Conservation (phyloP, 2,888 invertebrate genomes). For the Aspidiotus destructor region DNA sequence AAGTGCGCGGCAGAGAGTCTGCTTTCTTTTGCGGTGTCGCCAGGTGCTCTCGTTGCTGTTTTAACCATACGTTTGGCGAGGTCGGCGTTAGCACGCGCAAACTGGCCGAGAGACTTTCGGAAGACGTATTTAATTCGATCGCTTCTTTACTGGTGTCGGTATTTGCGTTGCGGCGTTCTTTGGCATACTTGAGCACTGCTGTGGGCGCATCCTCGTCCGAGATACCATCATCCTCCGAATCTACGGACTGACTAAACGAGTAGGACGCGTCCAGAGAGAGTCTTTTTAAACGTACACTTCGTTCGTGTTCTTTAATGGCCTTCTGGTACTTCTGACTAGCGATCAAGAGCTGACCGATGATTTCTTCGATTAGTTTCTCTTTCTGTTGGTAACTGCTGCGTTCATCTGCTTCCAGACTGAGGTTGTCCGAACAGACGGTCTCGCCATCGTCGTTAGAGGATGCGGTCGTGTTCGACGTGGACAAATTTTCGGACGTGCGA, state of each 20-base stretch:
- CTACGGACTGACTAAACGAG: neutral
- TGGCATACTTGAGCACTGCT: slow-evolving; percentile 33
- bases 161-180: neutral
- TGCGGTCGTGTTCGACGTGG: slow-evolving; percentile 5
- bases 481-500: slow-evolving; percentile 12
- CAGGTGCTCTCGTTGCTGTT: slow-evolving; percentile 59
- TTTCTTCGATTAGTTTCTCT: slow-evolving; percentile 59
- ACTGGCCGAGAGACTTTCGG: slow-evolving; percentile 23
- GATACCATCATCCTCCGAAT: neutral
- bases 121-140: slow-evolving; percentile 35
- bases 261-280: neutral
- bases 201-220: slow-evolving; percentile 35
- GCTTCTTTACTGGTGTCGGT: slow-evolving; percentile 36
- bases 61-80: slow-evolving; percentile 60
- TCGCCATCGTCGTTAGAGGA: slow-evolving; percentile 11
- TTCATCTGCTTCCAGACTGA: slow-evolving; percentile 34
- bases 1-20: slow-evolving; percentile 67
- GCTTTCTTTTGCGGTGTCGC: slow-evolving; percentile 57
- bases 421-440: slow-evolving; percentile 24
- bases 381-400: slow-evolving; percentile 46
- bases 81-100: slow-evolving; percentile 45
- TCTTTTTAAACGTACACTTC: slow-evolving; percentile 1
- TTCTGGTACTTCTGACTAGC: slow-evolving; percentile 74
- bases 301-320: slow-evolving; percentile 48
- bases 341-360: slow-evolving; percentile 71